A percentile compares a stretch with the other conserved stretches of the same genome.
These are phyloP conservation scores for Arenaria interpres DNA, from an alignment of 2,113 vertebrate species.

Conservation along the genomic window DNA sequence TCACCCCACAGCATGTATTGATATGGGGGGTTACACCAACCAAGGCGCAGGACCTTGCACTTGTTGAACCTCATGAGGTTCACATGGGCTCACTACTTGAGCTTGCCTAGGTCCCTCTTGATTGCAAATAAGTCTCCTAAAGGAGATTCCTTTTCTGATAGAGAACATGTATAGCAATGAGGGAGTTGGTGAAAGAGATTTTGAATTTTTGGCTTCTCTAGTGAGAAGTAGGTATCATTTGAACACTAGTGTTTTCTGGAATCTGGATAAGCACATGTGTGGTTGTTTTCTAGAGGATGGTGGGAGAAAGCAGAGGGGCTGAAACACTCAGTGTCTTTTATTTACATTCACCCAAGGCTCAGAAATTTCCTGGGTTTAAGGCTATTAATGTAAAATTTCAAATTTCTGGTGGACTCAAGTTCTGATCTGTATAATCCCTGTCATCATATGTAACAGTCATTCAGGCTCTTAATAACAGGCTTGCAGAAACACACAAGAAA, in stretches of 20 bases:
- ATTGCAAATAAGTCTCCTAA: background rate
- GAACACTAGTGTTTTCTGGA: background rate
- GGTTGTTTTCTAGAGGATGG: background rate
- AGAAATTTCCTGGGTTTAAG: background rate
- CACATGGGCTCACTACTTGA: background rate
- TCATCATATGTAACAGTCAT: background rate
- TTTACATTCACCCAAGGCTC: background rate
- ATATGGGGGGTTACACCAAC: fast-evolving
- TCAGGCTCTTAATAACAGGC: background rate
- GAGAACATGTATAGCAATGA: background rate
- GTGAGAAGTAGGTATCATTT: background rate
- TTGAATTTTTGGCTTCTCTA: background rate
- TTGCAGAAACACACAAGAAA: background rate
- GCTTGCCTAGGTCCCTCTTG: background rate
- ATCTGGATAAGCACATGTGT: background rate
- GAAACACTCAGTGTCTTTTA: background rate
- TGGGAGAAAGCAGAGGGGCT: background rate
- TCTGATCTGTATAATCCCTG: background rate
- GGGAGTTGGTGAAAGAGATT: background rate
- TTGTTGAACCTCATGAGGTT: background rate
- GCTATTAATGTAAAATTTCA: background rate
- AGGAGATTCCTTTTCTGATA: background rate
- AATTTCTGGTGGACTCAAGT: background rate
- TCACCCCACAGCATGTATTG: background rate
- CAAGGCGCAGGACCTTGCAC: too few relatives aligned